Conservation (phyloP, 2,113 vertebrate genomes). For the Aegotheles bennettii region DNA sequence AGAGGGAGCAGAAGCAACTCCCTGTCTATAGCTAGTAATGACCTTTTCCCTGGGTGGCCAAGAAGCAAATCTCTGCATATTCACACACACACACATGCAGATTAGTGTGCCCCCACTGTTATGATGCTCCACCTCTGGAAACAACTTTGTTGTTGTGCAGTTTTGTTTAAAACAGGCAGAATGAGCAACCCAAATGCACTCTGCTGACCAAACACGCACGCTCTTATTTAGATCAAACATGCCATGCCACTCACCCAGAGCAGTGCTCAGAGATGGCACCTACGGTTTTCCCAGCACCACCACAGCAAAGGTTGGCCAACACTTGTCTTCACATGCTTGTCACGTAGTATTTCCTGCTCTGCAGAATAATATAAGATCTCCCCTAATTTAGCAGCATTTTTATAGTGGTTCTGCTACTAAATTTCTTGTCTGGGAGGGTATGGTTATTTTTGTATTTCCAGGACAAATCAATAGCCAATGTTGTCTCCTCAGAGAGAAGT, state of each 20-base stretch:
- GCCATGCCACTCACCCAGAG: fast-evolving
- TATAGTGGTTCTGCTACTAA: not conserved
- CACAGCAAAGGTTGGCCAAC: fast-evolving
- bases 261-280: not conserved
- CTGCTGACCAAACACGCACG: fast-evolving
- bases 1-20: not conserved
- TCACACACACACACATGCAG: not conserved
- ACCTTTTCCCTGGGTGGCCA: not conserved
- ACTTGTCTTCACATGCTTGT: not conserved
- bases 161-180: not conserved
- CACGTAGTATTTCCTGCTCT: not conserved
- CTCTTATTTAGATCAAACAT: not conserved
- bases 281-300: not conserved
- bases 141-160: not conserved
- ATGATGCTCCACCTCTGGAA: not conserved
- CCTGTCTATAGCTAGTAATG: not conserved
- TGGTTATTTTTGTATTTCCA: not conserved
- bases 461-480: not conserved
- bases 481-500: not conserved
- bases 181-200: not conserved
- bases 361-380: not conserved
- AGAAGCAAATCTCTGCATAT: not conserved
- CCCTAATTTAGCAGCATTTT: not conserved
- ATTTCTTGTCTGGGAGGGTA: not conserved
- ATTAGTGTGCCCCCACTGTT: not conserved